Evolutionary conservation across 2,888 invertebrate species (phyloP).

Genomic region (Pomacea canaliculata): DNA sequence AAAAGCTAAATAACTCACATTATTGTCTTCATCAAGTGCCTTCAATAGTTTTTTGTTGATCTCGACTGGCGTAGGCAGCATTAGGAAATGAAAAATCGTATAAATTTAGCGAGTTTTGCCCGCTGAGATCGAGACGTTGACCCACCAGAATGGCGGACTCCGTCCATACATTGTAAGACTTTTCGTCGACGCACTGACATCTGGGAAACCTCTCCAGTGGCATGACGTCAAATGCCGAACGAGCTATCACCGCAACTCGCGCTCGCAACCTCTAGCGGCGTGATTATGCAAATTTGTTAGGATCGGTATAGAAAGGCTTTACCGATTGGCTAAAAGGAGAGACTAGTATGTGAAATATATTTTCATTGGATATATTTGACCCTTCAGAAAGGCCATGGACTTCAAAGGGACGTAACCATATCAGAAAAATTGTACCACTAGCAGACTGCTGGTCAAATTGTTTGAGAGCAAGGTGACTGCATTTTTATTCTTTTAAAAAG

Average conservation of each 20-base stretch:
- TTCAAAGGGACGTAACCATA: not conserved
- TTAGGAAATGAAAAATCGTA: constrained; percentile 70
- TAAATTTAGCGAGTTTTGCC: constrained; percentile 71
- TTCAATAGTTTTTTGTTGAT: constrained; percentile 95
- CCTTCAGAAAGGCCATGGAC: not conserved
- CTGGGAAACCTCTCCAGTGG: constrained; percentile 65
- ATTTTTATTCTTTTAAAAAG: too few species aligned
- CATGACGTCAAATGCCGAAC: constrained; percentile 64
- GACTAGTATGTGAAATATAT: not conserved
- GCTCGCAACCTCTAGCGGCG: constrained; percentile 34
- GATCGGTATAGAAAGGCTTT: not conserved
- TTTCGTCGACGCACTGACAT: constrained; percentile 50
- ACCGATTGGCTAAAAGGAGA: constrained; percentile 22
- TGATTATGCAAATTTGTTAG: constrained; percentile 22
- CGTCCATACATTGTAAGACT: constrained; percentile 66
- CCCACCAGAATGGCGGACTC: constrained; percentile 74
- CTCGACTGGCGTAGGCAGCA: constrained; percentile 77
- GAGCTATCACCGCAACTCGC: constrained; percentile 32
- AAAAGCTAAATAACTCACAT: constrained; percentile 80
- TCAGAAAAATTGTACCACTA: not conserved
- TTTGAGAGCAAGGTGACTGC: too few species aligned
- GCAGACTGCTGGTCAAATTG: not conserved
- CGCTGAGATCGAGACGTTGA: constrained; percentile 70
- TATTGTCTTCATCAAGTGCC: constrained; percentile 96
- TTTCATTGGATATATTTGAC: constrained; percentile 15